Evolutionary conservation across 2,113 vertebrate species (phyloP), one percentile per base, ranked within the genome.

Genomic region (Mormoops blainvillei): DNA sequence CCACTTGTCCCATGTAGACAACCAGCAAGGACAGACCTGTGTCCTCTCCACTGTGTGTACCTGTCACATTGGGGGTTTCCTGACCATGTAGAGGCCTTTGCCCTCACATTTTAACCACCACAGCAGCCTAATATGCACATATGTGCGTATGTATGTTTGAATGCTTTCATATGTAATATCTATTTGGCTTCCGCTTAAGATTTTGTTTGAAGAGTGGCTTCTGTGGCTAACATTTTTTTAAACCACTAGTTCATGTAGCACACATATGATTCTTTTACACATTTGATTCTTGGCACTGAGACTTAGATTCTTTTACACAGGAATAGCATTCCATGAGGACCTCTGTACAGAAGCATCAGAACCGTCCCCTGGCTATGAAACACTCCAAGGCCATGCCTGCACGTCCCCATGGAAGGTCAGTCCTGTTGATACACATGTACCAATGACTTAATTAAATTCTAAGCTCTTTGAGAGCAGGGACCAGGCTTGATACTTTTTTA

Each of bases 301-400:
- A 36, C 52, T 16, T 5, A 5, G 19, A 33, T 31, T 63, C 18
- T 43, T 56, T 52, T 12, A 18, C 1, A 2, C n/a, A 24, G n/a
- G 52, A 31, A 5, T 11, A 43, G 52, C 38, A 13, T n/a, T 22
- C 45, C 33, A 4, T 3, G 0, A 5, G 38, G 52, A 63, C 80
- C 41, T 43, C 9, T 4, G 20, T 48, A 38, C 1, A 0, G 45
- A 80, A 8, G 43, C 7, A 0, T 26, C 13, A 8, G 92, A 36
- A 20, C 43, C 10, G 1, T 28, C 24, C 15, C 12, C 31, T 28
- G 61, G 50, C 54, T 33, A 16, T 10, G 2, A 13, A 26, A 13
- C 3, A 28, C 0, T 12, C 18, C 26, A 36, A 58, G 28, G 73
- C 54, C 33, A 0, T 7, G 54, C 22, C 2, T 2, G 16, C 15